These are phyloP conservation scores for Gadus macrocephalus DNA, from an alignment of 2,113 vertebrate species.

Conservation along the genomic window DNA sequence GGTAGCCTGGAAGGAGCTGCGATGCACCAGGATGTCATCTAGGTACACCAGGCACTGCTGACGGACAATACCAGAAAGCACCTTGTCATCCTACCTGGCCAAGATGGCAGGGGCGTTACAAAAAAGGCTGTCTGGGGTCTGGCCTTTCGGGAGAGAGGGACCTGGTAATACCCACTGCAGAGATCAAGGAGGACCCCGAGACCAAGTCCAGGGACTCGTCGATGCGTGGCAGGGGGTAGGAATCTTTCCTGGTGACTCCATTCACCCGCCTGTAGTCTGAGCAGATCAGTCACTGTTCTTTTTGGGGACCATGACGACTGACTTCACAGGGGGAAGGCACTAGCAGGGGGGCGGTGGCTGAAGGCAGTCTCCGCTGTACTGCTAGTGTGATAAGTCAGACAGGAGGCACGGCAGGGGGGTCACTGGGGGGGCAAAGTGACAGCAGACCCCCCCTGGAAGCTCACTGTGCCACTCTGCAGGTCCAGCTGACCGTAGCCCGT, in stretches of 20 bases:
- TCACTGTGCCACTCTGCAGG: not conserved
- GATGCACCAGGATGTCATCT: constrained; percentile 1
- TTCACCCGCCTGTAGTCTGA: no score
- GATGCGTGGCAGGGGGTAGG: no score
- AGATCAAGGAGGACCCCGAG: not conserved
- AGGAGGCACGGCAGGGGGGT: not conserved
- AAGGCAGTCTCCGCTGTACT: not conserved
- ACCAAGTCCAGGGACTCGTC: no score
- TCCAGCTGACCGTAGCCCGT: constrained; percentile 1
- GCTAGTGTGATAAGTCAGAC: not conserved
- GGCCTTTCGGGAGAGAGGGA: not conserved
- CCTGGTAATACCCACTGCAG: not conserved
- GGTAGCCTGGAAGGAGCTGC: not conserved
- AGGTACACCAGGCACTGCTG: constrained; percentile 11
- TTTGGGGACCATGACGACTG: no score
- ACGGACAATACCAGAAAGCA: not conserved
- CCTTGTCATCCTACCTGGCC: not conserved
- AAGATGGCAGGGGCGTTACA: not conserved
- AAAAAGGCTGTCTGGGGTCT: not conserved
- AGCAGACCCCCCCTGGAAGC: not conserved
- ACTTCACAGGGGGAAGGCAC: no score
- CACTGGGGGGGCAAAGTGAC: no score
- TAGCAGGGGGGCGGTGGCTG: no score
- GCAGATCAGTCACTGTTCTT: no score
- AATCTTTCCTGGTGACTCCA: no score